Conservation (phyloP, 2,113 vertebrate species). For the Mystacornis crossleyi region DNA sequence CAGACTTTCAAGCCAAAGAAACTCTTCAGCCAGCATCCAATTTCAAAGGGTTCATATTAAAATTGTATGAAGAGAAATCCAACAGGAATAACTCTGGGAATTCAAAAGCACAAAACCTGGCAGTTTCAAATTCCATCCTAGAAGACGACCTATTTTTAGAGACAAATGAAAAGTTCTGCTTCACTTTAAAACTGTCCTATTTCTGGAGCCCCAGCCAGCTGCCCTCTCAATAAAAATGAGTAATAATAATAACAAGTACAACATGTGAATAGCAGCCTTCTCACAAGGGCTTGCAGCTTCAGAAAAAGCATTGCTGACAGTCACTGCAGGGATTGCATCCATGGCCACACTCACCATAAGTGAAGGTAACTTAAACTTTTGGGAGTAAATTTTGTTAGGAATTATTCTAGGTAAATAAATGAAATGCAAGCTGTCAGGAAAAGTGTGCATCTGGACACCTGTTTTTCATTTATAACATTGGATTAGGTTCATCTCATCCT, state of each 20-base stretch:
- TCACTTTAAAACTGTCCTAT: constrained; percentile 25
- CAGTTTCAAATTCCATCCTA: constrained; percentile 21
- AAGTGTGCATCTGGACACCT: neutral
- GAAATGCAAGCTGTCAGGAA: neutral
- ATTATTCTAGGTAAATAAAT: neutral
- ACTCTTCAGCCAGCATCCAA: neutral
- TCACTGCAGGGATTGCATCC: rapidly evolving
- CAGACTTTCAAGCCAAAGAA: neutral
- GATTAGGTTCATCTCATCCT: constrained; percentile 57
- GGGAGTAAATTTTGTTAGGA: neutral
- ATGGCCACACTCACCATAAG: neutral
- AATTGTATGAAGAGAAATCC: constrained; percentile 7
- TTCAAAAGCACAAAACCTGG: constrained; percentile 10
- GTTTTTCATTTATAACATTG: constrained; percentile 45
- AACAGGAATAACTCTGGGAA: constrained; percentile 5
- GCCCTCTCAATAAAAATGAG: constrained; percentile 7
- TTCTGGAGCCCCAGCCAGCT: constrained; percentile 22
- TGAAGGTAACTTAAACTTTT: neutral
- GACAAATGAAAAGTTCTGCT: constrained; percentile 1
- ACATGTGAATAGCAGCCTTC: neutral
- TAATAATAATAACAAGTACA: constrained; percentile 30
- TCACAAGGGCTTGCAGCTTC: neutral
- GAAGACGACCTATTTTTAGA: constrained; percentile 31
- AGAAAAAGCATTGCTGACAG: neutral
- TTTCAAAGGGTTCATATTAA: constrained; percentile 54